A percentile compares a stretch with the other conserved stretches of the same genome.
These are phyloP conservation scores for Pedicia rivosa DNA, from an alignment of 2,888 invertebrate genomes.

Conservation along the genomic window DNA sequence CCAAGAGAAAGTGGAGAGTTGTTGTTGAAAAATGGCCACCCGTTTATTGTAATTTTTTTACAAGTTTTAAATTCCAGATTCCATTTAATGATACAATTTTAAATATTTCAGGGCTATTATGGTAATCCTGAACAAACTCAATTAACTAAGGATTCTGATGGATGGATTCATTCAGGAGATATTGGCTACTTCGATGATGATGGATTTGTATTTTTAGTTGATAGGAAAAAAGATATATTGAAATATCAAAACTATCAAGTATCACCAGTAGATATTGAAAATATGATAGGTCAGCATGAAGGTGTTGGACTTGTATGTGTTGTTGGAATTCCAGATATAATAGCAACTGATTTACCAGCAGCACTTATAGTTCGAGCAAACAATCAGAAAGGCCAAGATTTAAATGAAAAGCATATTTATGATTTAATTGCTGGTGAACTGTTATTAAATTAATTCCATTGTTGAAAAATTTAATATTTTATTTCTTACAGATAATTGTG, in stretches of 20 bases:
- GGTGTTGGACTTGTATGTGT: conserved; percentile 1
- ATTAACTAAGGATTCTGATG: conserved; percentile 4
- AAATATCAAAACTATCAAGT: conserved; percentile 21
- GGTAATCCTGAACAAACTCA: conserved; percentile 1
- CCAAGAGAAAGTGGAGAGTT: conserved; percentile 3
- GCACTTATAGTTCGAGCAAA: conserved; percentile 8
- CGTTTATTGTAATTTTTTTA: too few relatives aligned
- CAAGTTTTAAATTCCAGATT: too few relatives aligned
- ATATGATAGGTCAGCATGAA: conserved; percentile 14
- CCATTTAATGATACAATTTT: too few relatives aligned
- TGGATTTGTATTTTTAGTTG: conserved; percentile 20
- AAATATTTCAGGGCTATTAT: conserved; percentile 5
- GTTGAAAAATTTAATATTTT: not conserved
- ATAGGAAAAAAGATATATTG: conserved; percentile 22
- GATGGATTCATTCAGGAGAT: conserved; percentile 25
- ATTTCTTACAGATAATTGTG: not conserved
- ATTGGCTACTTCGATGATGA: conserved; percentile 27
- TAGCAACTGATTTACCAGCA: not conserved
- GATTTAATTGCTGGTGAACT: conserved; percentile 3
- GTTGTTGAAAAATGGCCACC: not conserved
- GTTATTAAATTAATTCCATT: not conserved
- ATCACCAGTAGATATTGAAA: conserved; percentile 23
- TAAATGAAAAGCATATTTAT: too few relatives aligned
- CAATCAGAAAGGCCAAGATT: not conserved
- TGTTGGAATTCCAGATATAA: conserved; percentile 4